phyloP scores from a whole-genome alignment of 2,888 invertebrate species.

The Macrosoma leucophasiata region DNA sequence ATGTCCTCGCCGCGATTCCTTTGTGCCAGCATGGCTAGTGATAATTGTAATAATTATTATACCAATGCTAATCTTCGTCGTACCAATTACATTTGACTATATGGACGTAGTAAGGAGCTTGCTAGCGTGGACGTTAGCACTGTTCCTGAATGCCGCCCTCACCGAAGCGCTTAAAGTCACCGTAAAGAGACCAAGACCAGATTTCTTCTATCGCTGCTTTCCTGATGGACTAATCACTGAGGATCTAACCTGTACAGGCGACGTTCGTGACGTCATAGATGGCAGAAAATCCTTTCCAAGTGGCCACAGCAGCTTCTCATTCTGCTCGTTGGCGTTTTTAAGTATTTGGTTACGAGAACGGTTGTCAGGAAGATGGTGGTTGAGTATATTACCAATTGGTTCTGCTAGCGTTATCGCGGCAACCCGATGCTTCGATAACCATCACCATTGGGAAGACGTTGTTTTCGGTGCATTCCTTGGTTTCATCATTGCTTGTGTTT shows the following conservation, averaged over 20 bases:
- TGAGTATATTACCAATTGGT: constrained; percentile 78
- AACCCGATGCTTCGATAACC: constrained; percentile 89
- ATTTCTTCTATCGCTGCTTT: constrained; percentile 88
- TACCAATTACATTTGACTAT: constrained; percentile 39
- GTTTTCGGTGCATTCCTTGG: constrained; percentile 81
- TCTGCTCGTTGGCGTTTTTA: constrained; percentile 83
- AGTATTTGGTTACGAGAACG: constrained; percentile 82
- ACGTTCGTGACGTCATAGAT: constrained; percentile 76
- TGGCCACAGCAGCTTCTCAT: constrained; percentile 88
- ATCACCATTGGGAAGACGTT: constrained; percentile 93
- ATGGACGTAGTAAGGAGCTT: constrained; percentile 36
- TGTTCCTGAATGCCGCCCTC: constrained; percentile 78
- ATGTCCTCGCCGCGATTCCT: constrained; percentile 80
- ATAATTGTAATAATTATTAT: constrained; percentile 77
- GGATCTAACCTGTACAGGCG: constrained; percentile 79
- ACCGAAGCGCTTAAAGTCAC: constrained; percentile 78
- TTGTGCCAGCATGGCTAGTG: constrained; percentile 78
- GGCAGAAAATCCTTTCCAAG: constrained; percentile 92
- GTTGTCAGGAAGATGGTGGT: too few species aligned
- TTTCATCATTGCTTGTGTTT: constrained; percentile 73
- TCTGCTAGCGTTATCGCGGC: constrained; percentile 79
- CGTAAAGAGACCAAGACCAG: constrained; percentile 85
- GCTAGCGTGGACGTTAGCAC: constrained; percentile 76
- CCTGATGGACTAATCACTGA: constrained; percentile 77
- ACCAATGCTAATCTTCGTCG: constrained; percentile 72